Evolutionary conservation across 2,888 invertebrate genomes (phyloP), one percentile per base, ranked within the genome.

Genomic region (Norana najaformis): DNA sequence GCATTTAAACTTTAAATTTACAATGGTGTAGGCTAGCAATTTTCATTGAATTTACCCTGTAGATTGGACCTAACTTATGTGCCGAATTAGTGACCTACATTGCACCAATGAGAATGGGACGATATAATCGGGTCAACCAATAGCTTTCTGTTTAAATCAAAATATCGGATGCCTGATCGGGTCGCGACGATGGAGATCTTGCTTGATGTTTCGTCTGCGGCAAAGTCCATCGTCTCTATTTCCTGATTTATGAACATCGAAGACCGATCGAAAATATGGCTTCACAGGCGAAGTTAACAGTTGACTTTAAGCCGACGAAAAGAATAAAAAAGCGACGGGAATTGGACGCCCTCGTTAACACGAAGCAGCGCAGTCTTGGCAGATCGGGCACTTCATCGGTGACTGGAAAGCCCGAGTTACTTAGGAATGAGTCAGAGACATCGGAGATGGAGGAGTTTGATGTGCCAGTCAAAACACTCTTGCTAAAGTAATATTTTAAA

Each of bases 261-360:
- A 30, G 30, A 1, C 69, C 20, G 69, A 69, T 69, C 69, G 69
- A 69, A 69, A 69, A 69, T 5, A 85, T 92, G 93, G 94, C 94
- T 92, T 92, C 93, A 41, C 93, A 93, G 90, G 91, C 91, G 36
- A 93, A 93, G 91, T 90, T 94, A 47, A 93, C 94, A 93, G 94
- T 94, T 83, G 94, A 94, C 89, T 94, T 94, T 90, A 94, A 94
- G 92, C 94, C 94, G 89, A 93, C 93, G 90, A 95, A 95, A 93
- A 94, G 93, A 93, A 95, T 95, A 95, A 95, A 95, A 92, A 95
- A 95, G 92, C 94, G 95, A 36, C 94, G 95, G 39, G 94, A 95
- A 92, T 92, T 95, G 82, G 94, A 95, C 92, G 95, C 95, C 85
- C 92, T 95, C 53, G 95, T 95, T 39, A 93, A 93, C 91, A 94